Conservation (phyloP, 1,140 invertebrate genomes). For the Geopemphigus sp. region DNA sequence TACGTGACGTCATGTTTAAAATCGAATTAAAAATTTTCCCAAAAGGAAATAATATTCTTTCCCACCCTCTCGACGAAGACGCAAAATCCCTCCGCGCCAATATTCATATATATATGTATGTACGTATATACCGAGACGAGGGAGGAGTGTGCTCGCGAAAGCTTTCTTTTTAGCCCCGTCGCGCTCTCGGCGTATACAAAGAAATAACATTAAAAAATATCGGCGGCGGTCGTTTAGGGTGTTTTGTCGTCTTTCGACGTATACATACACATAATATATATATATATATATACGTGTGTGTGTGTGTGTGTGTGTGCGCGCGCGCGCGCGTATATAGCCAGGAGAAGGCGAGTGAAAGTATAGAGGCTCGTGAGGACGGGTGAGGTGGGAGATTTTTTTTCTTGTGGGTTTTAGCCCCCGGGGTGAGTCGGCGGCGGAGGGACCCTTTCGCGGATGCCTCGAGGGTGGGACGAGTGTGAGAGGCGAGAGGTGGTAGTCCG, state of each 20-base stretch:
- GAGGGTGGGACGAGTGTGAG: too few species aligned
- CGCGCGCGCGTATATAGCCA: neutral
- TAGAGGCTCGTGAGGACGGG: neutral
- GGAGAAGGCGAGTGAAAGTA: too few species aligned
- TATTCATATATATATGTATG: too few species aligned
- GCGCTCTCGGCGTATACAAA: conserved; percentile 15
- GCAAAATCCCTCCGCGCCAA: neutral
- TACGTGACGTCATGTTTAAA: conserved; percentile 31
- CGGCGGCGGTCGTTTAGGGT: conserved; percentile 37
- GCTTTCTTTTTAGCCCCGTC: conserved; percentile 8
- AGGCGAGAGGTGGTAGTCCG: conserved; percentile 1
- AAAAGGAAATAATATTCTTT: conserved; percentile 31
- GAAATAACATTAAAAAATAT: conserved; percentile 48
- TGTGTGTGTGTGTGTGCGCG: too few species aligned
- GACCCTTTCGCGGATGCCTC: neutral
- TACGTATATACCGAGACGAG: too few species aligned
- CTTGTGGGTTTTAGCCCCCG: conserved; percentile 34
- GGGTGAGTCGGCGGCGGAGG: neutral
- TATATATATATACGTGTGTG: conserved; percentile 14
- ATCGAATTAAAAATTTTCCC: conserved; percentile 33
- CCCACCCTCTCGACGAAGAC: neutral
- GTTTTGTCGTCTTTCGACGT: conserved; percentile 39
- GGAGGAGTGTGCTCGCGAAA: neutral
- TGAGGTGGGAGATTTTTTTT: conserved; percentile 13
- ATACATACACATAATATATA: neutral